These are phyloP conservation scores for Drosophila paramelanica DNA, from an alignment of 2,888 invertebrate species.

Conservation along the genomic window DNA sequence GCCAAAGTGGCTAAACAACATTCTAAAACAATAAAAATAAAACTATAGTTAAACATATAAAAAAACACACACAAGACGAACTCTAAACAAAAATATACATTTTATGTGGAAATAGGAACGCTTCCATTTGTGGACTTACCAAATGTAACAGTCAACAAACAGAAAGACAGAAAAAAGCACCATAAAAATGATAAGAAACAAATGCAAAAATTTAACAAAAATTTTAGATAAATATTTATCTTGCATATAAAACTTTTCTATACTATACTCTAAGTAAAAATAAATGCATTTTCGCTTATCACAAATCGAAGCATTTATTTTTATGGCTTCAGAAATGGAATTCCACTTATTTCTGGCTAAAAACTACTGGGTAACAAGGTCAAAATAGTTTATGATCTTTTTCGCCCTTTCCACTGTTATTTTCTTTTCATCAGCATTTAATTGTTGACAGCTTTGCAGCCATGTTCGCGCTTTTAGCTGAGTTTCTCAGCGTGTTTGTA, in stretches of 20 bases:
- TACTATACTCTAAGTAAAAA: neutral
- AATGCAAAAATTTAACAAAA: conserved; percentile 22
- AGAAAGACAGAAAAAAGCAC: conserved; percentile 6
- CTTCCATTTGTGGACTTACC: conserved; percentile 23
- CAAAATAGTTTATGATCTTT: conserved; percentile 11
- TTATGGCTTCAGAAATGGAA: too few relatives aligned
- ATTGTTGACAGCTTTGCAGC: conserved; percentile 48
- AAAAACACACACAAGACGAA: conserved; percentile 11
- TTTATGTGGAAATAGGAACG: conserved; percentile 60
- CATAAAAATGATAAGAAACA: conserved; percentile 8
- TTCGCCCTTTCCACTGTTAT: conserved; percentile 3
- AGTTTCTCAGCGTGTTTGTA: conserved; percentile 54
- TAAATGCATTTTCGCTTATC: neutral
- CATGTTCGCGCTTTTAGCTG: conserved; percentile 8
- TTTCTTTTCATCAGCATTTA: conserved; percentile 28
- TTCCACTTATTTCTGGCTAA: neutral
- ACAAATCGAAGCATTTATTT: neutral
- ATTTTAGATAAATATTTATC: conserved; percentile 4
- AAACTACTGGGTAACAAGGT: conserved; percentile 11
- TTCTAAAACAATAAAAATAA: conserved; percentile 76
- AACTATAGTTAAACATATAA: conserved; percentile 41
- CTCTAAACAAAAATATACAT: conserved; percentile 18
- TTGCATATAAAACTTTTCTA: neutral
- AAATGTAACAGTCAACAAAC: conserved; percentile 47
- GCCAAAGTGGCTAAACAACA: conserved; percentile 75